These are phyloP conservation scores for Orchestes rusci DNA, from an alignment of 2,888 invertebrate genomes.

Conservation along the genomic window DNA sequence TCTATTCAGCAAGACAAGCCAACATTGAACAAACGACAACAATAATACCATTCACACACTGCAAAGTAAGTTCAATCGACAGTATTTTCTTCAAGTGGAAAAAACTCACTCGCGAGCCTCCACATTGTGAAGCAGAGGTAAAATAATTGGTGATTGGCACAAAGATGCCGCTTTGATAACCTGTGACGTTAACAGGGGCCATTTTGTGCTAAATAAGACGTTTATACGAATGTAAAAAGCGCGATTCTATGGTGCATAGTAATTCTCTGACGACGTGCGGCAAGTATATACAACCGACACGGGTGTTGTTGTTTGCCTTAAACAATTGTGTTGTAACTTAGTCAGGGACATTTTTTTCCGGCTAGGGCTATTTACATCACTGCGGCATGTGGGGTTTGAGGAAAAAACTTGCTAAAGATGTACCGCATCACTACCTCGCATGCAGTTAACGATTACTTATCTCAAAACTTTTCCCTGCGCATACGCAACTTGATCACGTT, in stretches of 20 bases:
- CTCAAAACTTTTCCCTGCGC: too few relatives aligned
- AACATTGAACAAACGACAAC: too few relatives aligned
- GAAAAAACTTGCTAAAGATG: conserved; percentile 10
- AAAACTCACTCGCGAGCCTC: conserved; percentile 8
- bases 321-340: conserved; percentile 24
- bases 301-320: conserved; percentile 17
- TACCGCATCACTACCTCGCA: conserved; percentile 7
- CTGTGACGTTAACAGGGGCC: conserved; percentile 29
- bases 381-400: conserved; percentile 1
- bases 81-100: conserved; percentile 5
- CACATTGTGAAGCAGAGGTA: conserved; percentile 11
- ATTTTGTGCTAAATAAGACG: conserved; percentile 34
- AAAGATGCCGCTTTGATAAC: conserved; percentile 33
- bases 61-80: background rate
- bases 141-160: conserved; percentile 31
- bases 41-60: too few relatives aligned
- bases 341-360: conserved; percentile 12
- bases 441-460: too few relatives aligned
- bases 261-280: conserved; percentile 26
- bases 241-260: conserved; percentile 33
- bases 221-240: conserved; percentile 30
- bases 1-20: too few relatives aligned
- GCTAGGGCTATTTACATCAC: conserved; percentile 4
- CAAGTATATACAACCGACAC: conserved; percentile 13
- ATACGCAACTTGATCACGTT: too few relatives aligned